Percentiles rank a stretch among this genome's conserved stretches.
Conservation (phyloP, 2,113 vertebrate genomes). For the Menidia beryllina region DNA sequence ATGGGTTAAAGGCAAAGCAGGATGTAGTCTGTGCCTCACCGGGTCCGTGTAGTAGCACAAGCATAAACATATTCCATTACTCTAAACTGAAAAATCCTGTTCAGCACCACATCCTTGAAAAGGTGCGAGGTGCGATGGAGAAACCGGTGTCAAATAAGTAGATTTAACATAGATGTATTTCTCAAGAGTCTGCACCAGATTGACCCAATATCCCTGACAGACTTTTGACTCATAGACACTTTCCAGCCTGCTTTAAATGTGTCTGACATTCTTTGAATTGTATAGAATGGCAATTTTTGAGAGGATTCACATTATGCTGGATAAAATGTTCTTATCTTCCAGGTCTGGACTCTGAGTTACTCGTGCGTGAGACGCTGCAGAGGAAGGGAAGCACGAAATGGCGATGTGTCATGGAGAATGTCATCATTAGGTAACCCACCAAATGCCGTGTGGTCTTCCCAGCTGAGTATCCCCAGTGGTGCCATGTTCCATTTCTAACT, state of each 20-base stretch:
- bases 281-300: constrained; percentile 2
- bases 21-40: no score
- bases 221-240: constrained; percentile 27
- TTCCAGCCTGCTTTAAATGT: constrained; percentile 27
- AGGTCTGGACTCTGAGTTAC: constrained; percentile 42
- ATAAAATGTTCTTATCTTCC: constrained; percentile 13
- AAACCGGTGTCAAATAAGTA: constrained; percentile 56
- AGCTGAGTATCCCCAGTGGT: constrained; percentile 83
- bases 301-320: constrained; percentile 11
- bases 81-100: no score
- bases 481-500: constrained; percentile 92
- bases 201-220: constrained; percentile 9
- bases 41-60: no score
- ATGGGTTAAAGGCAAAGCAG: no score
- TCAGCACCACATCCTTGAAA: no score
- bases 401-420: constrained; percentile 51
- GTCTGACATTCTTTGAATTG: constrained; percentile 26
- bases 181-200: not conserved
- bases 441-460: constrained; percentile 73
- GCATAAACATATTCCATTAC: no score
- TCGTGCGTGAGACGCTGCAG: constrained; percentile 24
- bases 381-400: constrained; percentile 27
- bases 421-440: constrained; percentile 45
- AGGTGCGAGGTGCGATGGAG: no score
- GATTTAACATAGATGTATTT: not conserved